Conservation (phyloP, 2,888 invertebrate species). For the Stomorhina lunata region DNA sequence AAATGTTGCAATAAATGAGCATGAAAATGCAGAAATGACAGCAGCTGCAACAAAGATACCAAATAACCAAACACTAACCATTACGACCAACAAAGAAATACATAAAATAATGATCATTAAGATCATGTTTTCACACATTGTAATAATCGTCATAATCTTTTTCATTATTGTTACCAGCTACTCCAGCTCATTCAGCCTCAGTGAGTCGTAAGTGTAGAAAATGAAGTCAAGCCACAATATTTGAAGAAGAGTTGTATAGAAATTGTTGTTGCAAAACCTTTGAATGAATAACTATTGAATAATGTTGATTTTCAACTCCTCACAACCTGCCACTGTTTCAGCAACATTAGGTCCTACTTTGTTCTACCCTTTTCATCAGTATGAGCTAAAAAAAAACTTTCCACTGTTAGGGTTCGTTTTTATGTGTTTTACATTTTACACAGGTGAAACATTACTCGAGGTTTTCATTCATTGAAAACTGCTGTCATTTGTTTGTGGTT, state of each 20-base stretch:
- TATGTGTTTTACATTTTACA: slow-evolving; percentile 10
- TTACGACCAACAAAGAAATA: neutral
- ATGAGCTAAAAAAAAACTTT: neutral
- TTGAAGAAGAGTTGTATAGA: neutral
- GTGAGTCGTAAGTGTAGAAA: slow-evolving; percentile 3
- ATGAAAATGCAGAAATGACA: slow-evolving; percentile 12
- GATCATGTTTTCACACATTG: slow-evolving; percentile 26
- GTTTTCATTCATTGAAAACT: slow-evolving; percentile 54
- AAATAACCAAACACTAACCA: slow-evolving; percentile 29
- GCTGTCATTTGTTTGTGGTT: slow-evolving; percentile 62
- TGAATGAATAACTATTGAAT: slow-evolving; percentile 45
- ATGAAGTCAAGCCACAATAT: neutral
- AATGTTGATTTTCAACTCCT: neutral
- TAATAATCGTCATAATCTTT: slow-evolving; percentile 34
- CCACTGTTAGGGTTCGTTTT: neutral
- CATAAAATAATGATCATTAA: neutral
- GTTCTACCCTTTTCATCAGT: neutral
- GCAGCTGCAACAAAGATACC: slow-evolving; percentile 9
- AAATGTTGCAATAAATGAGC: slow-evolving; percentile 52
- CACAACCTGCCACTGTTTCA: neutral
- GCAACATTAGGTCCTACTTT: slow-evolving; percentile 4
- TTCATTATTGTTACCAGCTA: slow-evolving; percentile 12
- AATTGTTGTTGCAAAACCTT: slow-evolving; percentile 19
- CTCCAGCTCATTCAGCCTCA: neutral
- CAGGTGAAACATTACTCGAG: slow-evolving; percentile 52